Conservation (phyloP, 2,888 invertebrate genomes). For the Candidula unifasciata region DNA sequence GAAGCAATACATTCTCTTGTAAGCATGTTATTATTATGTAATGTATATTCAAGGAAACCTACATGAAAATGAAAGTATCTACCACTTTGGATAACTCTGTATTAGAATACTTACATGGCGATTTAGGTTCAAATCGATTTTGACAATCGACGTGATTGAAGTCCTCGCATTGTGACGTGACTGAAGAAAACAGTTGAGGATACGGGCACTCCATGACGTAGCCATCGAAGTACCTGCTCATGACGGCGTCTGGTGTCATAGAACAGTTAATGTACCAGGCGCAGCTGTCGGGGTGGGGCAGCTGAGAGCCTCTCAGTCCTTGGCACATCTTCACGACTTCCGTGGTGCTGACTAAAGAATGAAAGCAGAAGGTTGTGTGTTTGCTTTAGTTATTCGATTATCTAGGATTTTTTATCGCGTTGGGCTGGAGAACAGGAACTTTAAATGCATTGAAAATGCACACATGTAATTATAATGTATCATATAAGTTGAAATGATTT, state of each 20-base stretch:
- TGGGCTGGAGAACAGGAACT: too few species aligned
- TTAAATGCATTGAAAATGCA: background rate
- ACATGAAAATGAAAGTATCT: too few species aligned
- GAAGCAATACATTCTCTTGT: too few species aligned
- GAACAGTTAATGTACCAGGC: slow-evolving; percentile 70
- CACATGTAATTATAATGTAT: background rate
- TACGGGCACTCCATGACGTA: slow-evolving; percentile 65
- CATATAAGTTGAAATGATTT: too few species aligned
- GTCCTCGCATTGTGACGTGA: slow-evolving; percentile 61
- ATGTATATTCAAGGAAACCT: too few species aligned
- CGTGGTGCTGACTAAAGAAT: background rate
- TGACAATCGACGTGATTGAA: slow-evolving; percentile 67
- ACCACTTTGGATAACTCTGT: background rate
- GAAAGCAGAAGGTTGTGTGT: background rate
- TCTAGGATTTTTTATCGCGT: background rate
- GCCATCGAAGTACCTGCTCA: slow-evolving; percentile 55
- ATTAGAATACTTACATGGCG: slow-evolving; percentile 59
- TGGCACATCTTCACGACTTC: slow-evolving; percentile 34
- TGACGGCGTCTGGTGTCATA: slow-evolving; percentile 53
- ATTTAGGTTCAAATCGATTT: slow-evolving; percentile 59
- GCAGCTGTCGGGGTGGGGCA: slow-evolving; percentile 67
- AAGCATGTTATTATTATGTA: too few species aligned
- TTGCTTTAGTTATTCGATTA: background rate
- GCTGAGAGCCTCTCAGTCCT: background rate
- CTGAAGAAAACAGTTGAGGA: slow-evolving; percentile 63